These are phyloP conservation scores for Cyclopterus lumpus DNA, from an alignment of 2,797 vertebrate species.

Conservation along the genomic window DNA sequence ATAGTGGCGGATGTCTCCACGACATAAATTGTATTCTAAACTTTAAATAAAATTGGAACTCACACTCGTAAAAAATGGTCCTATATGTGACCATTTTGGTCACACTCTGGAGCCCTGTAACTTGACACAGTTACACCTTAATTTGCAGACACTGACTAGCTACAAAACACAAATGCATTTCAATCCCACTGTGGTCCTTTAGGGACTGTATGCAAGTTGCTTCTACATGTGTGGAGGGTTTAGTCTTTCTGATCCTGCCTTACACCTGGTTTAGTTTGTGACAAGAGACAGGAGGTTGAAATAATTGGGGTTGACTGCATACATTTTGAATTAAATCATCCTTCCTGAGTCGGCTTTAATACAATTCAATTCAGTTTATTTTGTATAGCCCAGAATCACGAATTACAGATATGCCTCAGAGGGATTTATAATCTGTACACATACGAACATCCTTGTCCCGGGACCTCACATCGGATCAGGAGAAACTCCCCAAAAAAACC, in stretches of 20 bases:
- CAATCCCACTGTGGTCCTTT: neutral
- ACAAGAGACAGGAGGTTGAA: neutral
- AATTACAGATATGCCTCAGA: too few relatives aligned
- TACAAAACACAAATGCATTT: neutral
- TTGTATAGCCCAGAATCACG: too few relatives aligned
- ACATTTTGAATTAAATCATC: conserved; percentile 2
- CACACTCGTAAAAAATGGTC: neutral
- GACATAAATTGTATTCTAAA: too few relatives aligned
- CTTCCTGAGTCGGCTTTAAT: neutral
- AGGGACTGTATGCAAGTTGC: neutral
- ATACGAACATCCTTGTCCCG: too few relatives aligned
- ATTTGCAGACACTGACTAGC: neutral
- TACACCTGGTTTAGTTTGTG: conserved; percentile 13
- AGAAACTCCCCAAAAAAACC: too few relatives aligned
- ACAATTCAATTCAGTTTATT: too few relatives aligned
- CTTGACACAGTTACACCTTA: neutral
- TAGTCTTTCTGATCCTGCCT: neutral
- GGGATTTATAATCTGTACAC: too few relatives aligned
- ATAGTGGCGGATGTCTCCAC: too few relatives aligned
- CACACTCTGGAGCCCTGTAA: neutral
- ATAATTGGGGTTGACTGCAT: conserved; percentile 10
- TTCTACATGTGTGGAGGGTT: neutral
- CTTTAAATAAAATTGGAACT: neutral
- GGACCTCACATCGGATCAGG: too few relatives aligned
- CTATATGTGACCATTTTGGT: neutral